Evolutionary conservation across 2,888 invertebrate genomes (phyloP), one percentile per base, ranked within the genome.

Genomic region (Bugulina stolonifera): DNA sequence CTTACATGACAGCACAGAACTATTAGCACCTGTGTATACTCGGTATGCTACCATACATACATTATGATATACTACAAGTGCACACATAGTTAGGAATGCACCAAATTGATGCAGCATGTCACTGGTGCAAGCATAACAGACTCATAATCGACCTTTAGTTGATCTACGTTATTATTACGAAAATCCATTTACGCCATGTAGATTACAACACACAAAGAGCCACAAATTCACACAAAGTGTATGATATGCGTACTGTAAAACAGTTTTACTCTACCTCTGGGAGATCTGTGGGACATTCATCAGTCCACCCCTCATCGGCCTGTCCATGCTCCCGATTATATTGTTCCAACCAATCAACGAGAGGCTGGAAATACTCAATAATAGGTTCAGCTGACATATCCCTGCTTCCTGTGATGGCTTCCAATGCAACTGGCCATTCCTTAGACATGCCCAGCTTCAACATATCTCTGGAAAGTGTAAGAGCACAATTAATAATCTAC

Each of bases 331-430:
- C 23, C n/a, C 27, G 2, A 35, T 70, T 70, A 25, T 43, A 52
- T 1, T 90, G 88, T 72, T 89, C 88, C 0, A 94, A 87, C 92
- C 92, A 94, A 0, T 89, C 85, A 74, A 89, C 87, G 23, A 94
- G 84, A 0, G 93, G 94, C 75, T 90, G 87, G 84, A 93, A 94
- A 81, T 93, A 94, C 82, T 90, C 89, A 43, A 92, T 85, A 77
- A 94, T 87, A 0, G 93, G 88, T 75, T 89, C 88, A 0, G 92
- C 90, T 54, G 91, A 91, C 80, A 94, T 88, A 76, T 89, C 86
- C 35, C 77, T 73, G 34, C 77, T 79, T 0, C 93, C 93, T 0
- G 92, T 91, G 0, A 93, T 89, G 78, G 90, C 90, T 79, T 90
- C 89, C 71, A 97, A 87, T 0, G 91, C 90, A 78, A 93, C 91